Base-by-base conservation (phyloP, 2,797 vertebrate species). In the Hephaestus fuliginosus region DNA sequence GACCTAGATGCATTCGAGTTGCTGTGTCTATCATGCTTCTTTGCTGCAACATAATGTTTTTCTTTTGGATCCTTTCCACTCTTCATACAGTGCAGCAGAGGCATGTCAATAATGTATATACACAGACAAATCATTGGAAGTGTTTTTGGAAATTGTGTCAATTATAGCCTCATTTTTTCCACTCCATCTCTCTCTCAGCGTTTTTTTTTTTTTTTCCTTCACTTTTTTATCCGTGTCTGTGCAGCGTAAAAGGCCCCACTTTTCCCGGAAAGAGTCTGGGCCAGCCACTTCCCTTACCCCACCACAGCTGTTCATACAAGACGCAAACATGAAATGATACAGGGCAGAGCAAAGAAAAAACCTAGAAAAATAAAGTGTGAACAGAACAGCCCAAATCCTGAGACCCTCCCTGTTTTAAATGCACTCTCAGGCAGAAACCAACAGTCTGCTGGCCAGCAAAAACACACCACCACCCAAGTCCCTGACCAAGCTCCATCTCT, bases 261-360 rank as follows among this genome's bases (percentile, higher is more conserved):
- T 78, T 90, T 84, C 70, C 81, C 72, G 63, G 81, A 90, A 93
- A 91, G 86, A 39, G 86, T 88, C 87, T 89, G 74, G 63, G 72
- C 71, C 78, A 72, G 75, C 85, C 82, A 85, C 84, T 88, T 89
- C 62, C 75, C 52, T 70, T 83, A 56, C 77, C 64, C 86, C 79
- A 39, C 68, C 78, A 78, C 93, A 94, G 93, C 94, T 95, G 94
- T 94, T 87, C 86, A 93, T 86, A 94, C 92, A 94, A 89, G 80
- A 88, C 46, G 11, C 74, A 83, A 90, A 91, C 82, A 84, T 81
- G 70, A 88, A 88, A 86, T 90, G 89, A 92, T 88, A 84, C 78
- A 82, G 84, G 82, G 78, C 80, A 85, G 87, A 80, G 86, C 71
- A 57, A 64, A 74, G 69, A 64, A 81, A 82, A 86, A 39, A 20